Conservation (phyloP, 2,797 vertebrate genomes). For the Erethizon dorsatum region DNA sequence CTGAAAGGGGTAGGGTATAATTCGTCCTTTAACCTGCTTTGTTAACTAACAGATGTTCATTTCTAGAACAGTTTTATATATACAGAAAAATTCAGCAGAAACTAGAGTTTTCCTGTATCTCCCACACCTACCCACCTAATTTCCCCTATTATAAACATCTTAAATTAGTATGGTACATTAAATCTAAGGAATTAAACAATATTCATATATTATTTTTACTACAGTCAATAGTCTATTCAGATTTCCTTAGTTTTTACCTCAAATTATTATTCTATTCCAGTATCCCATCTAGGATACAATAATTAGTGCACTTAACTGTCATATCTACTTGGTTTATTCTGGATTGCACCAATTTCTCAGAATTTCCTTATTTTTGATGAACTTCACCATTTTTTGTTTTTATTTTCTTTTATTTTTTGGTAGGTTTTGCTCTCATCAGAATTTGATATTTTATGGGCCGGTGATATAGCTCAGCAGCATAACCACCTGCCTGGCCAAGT, state of each 20-base stretch:
- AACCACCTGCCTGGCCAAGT: too few relatives aligned
- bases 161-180: not conserved
- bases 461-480: too few relatives aligned
- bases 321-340: not conserved
- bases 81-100: not conserved
- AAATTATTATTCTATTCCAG: constrained; percentile 18
- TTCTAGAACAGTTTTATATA: constrained; percentile 32
- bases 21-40: not conserved
- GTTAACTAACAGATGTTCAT: not conserved
- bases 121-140: not conserved
- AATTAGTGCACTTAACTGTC: not conserved
- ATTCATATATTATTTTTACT: not conserved
- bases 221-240: not conserved
- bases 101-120: not conserved
- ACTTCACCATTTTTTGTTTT: not conserved
- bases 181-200: not conserved
- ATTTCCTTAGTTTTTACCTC: not conserved
- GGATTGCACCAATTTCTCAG: not conserved
- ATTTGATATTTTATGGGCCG: not conserved
- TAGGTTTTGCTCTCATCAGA: not conserved
- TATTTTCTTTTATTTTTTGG: not conserved
- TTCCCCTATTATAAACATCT: not conserved
- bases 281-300: not conserved
- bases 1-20: not conserved
- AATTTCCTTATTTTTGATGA: constrained; percentile 43